Evolutionary conservation across 1,140 invertebrate genomes (phyloP).

Genomic region (Euwallacea similis): DNA sequence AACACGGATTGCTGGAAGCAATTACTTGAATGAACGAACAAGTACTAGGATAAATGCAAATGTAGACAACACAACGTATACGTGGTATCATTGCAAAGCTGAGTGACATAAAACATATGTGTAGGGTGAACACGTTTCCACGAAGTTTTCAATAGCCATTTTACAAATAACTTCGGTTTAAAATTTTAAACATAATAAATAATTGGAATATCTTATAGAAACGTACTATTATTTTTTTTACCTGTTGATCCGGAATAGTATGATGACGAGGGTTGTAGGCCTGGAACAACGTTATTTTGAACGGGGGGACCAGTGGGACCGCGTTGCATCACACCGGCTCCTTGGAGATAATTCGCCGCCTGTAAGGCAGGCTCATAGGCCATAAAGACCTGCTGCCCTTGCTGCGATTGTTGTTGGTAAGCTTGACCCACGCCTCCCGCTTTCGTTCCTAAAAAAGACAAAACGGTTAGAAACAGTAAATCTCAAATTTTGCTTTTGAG

Average conservation of each 20-base stretch:
- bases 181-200: not conserved
- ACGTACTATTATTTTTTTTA: constrained; percentile 26
- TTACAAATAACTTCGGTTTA: too few species aligned
- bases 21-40: too few species aligned
- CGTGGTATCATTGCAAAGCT: too few species aligned
- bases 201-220: too few species aligned
- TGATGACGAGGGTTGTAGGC: constrained; percentile 51
- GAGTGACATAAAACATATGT: too few species aligned
- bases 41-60: too few species aligned
- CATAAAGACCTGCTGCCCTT: constrained; percentile 52
- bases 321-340: constrained; percentile 52
- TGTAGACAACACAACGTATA: too few species aligned
- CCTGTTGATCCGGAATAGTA: constrained; percentile 54
- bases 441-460: constrained; percentile 48
- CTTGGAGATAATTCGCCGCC: constrained; percentile 50
- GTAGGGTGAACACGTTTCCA: not conserved
- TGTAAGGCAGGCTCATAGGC: constrained; percentile 50
- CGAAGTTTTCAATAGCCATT: too few species aligned
- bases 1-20: too few species aligned
- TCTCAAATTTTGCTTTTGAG: too few species aligned
- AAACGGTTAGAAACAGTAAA: too few species aligned
- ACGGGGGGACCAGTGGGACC: constrained; percentile 47
- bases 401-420: constrained; percentile 53
- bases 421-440: constrained; percentile 52
- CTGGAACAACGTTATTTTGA: constrained; percentile 52